These are phyloP conservation scores for Rhagophthalmus giganteus DNA, from an alignment of 2,888 invertebrate species.

Conservation along the genomic window DNA sequence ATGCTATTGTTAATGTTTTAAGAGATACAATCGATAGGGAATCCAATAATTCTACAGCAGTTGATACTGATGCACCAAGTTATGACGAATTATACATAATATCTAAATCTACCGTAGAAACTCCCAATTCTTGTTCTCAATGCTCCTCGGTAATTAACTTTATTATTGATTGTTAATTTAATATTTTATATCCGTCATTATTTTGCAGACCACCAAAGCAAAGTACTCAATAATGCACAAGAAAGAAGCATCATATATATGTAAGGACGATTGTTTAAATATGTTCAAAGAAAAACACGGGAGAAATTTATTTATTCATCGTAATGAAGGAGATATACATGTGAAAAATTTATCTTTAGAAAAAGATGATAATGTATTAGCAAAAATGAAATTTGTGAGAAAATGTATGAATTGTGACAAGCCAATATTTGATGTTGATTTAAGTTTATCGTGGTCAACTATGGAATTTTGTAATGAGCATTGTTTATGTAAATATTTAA, in stretches of 20 bases:
- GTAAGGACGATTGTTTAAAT: conserved; percentile 63
- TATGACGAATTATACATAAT: conserved; percentile 31
- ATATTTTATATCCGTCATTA: background rate
- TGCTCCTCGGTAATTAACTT: conserved; percentile 52
- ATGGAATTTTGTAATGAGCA: conserved; percentile 91
- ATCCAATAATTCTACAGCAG: conserved; percentile 15
- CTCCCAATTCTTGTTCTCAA: conserved; percentile 55
- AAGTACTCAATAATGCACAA: conserved; percentile 53
- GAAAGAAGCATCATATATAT: conserved; percentile 58
- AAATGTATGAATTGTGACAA: conserved; percentile 58
- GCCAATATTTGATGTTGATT: conserved; percentile 60
- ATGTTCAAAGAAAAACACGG: conserved; percentile 53
- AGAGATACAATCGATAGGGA: no score
- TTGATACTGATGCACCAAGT: conserved; percentile 43
- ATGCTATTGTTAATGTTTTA: conserved; percentile 1
- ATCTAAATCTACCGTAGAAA: conserved; percentile 45
- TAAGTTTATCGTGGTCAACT: conserved; percentile 84
- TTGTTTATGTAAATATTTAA: conserved; percentile 67
- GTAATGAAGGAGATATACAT: conserved; percentile 48
- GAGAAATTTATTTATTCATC: conserved; percentile 51
- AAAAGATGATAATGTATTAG: conserved; percentile 23
- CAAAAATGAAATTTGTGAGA: conserved; percentile 41
- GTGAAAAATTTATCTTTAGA: conserved; percentile 41
- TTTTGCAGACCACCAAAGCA: conserved; percentile 54
- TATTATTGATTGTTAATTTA: conserved; percentile 2